These are phyloP conservation scores for Cephalopholis sonnerati DNA, from an alignment of 2,113 vertebrate species.

Conservation along the genomic window DNA sequence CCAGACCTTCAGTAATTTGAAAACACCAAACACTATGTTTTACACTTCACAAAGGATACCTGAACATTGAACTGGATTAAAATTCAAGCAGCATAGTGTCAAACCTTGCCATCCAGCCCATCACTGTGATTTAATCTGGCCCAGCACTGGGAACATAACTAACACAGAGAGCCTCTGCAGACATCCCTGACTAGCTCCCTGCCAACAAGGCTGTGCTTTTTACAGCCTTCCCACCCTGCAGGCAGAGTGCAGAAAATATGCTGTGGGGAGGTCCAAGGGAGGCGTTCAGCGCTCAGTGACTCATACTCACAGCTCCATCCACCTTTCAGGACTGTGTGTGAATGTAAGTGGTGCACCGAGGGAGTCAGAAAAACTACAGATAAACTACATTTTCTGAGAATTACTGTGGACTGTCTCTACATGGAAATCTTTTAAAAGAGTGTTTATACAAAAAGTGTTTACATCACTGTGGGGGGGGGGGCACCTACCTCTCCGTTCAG, in stretches of 20 bases:
- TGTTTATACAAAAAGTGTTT: slow-evolving; percentile 54
- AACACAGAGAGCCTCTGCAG: slow-evolving; percentile 62
- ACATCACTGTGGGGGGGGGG: slow-evolving; percentile 17
- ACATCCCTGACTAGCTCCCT: slow-evolving; percentile 36
- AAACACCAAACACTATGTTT: background rate
- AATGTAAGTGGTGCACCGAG: slow-evolving; percentile 28
- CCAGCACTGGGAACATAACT: slow-evolving; percentile 59
- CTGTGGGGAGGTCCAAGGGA: slow-evolving; percentile 41
- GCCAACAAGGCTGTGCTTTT: slow-evolving; percentile 50
- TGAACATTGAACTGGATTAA: slow-evolving; percentile 55
- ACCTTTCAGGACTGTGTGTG: slow-evolving; percentile 21
- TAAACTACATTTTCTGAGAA: slow-evolving; percentile 26
- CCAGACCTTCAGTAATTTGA: background rate
- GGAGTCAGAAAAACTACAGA: slow-evolving; percentile 13
- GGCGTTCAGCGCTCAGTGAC: slow-evolving; percentile 32
- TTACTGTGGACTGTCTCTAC: slow-evolving; percentile 8
- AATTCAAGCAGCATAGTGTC: slow-evolving; percentile 56
- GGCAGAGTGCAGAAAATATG: slow-evolving; percentile 40
- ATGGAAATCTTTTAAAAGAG: slow-evolving; percentile 13
- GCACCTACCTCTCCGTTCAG: slow-evolving; percentile 95
- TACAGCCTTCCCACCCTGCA: slow-evolving; percentile 42
- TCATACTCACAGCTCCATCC: slow-evolving; percentile 41
- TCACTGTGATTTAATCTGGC: slow-evolving; percentile 68
- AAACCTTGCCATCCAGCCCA: slow-evolving; percentile 53
- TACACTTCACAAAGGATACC: slow-evolving; percentile 20